Evolutionary conservation across 2,797 vertebrate species (phyloP).

Genomic region (Vespertilio murinus): DNA sequence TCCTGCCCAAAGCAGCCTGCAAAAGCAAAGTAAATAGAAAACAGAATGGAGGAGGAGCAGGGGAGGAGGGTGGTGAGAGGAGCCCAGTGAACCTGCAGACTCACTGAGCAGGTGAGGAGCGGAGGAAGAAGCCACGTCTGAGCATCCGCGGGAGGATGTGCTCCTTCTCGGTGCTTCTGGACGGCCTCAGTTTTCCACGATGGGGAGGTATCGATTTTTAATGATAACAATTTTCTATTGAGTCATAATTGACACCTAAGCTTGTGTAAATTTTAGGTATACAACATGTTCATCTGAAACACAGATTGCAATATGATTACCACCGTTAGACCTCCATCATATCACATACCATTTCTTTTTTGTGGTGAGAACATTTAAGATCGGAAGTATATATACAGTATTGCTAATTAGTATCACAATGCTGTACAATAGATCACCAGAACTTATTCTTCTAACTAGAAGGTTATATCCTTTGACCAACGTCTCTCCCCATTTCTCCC

Average conservation of each 20-base stretch:
- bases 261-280: neutral
- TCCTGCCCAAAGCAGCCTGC: neutral
- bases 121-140: neutral
- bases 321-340: neutral
- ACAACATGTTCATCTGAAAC: neutral
- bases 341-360: neutral
- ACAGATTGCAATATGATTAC: neutral
- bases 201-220: neutral
- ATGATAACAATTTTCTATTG: neutral
- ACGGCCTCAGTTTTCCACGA: neutral
- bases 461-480: neutral
- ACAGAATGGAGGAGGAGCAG: neutral
- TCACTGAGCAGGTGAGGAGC: accelerated
- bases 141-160: neutral
- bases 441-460: neutral
- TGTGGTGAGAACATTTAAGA: neutral
- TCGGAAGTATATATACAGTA: neutral
- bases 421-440: neutral
- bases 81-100: neutral
- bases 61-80: neutral
- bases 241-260: neutral
- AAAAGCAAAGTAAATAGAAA: neutral
- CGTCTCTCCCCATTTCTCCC: no score
- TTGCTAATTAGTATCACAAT: neutral
- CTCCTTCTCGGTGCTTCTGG: neutral